Evolutionary conservation across 1,140 invertebrate genomes (phyloP).

Genomic region (Tenebrio molitor): DNA sequence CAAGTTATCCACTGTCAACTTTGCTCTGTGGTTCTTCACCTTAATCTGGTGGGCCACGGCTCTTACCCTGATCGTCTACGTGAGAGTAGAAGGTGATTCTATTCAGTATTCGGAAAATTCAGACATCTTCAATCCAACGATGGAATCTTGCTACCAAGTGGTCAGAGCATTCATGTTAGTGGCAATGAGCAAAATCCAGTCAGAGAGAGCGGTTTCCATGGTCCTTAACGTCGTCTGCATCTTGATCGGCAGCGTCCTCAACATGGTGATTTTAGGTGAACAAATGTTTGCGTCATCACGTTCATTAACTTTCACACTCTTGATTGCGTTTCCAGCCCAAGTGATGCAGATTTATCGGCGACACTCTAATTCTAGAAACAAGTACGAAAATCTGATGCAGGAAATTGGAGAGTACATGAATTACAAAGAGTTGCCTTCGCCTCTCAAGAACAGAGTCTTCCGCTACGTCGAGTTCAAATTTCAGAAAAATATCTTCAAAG

Average conservation of each 20-base stretch:
- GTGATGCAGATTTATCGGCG: slow-evolving; percentile 38
- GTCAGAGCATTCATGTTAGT: slow-evolving; percentile 15
- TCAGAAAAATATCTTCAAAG: slow-evolving; percentile 56
- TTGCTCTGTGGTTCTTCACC: background rate
- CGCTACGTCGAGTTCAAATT: slow-evolving; percentile 57
- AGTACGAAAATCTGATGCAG: slow-evolving; percentile 54
- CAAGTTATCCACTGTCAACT: background rate
- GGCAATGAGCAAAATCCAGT: slow-evolving; percentile 1
- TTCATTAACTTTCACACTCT: background rate
- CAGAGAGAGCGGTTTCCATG: background rate
- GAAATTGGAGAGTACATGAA: slow-evolving; percentile 54
- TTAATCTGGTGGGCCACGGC: slow-evolving; percentile 7
- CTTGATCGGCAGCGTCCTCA: background rate
- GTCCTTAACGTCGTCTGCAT: background rate
- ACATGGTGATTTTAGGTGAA: slow-evolving; percentile 25
- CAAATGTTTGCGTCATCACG: too few relatives aligned
- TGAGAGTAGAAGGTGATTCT: background rate
- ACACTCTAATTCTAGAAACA: slow-evolving; percentile 37
- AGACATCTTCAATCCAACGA: background rate
- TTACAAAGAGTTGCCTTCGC: slow-evolving; percentile 51
- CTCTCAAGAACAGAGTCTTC: slow-evolving; percentile 50
- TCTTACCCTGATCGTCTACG: background rate
- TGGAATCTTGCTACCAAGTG: slow-evolving; percentile 6
- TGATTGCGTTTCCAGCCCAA: slow-evolving; percentile 45
- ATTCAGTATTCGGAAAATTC: background rate